Evolutionary conservation across 1,140 invertebrate genomes (phyloP), one percentile per base, ranked within the genome.

Genomic region (Musca domestica): DNA sequence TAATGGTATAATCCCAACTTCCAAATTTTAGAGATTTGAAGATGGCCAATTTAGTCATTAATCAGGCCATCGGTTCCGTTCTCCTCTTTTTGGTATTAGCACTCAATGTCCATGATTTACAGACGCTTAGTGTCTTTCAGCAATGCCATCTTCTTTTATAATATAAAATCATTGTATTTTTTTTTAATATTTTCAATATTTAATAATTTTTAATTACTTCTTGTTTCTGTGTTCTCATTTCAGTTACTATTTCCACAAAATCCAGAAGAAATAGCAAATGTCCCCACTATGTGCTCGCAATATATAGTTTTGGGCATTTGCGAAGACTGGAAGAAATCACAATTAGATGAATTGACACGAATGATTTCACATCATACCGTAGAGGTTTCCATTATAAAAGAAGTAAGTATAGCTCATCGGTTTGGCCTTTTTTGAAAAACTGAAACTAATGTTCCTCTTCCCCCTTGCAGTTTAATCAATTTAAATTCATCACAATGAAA

Each of bases 241-340:
- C 68, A 80, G 78, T 71, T 80, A 54, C 69, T 80, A 56, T 77
- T 80, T 70, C 73, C 74, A 7, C 74, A 80, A 69, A 66, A 76
- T 34, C 75, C 75, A 10, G 72, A 80, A 48, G 67, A 73, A 27
- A 67, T 80, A 17, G 69, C 71, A 49, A 77, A 74, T 34, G 68
- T 76, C 58, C 75, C 77, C 15, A 54, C 75, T 34, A 72, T 78
- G 48, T 76, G 76, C 64, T 66, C 71, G 10, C 73, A 76, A 51
- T 80, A 75, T 64, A 77, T 80, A 65, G 69, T 80, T 23, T 71
- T 78, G 9, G 78, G 78, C 48, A 80, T 80, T 22, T 77, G 74
- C 41, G 66, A 71, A 52, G 78, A 78, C 15, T 80, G 78, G 78
- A 72, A 74, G 20, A 48, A 71, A 46, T 7, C 54, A 15, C 75